phyloP scores from a whole-genome alignment of 92 coral and sea anemone species.

The Bergia sp. region DNA sequence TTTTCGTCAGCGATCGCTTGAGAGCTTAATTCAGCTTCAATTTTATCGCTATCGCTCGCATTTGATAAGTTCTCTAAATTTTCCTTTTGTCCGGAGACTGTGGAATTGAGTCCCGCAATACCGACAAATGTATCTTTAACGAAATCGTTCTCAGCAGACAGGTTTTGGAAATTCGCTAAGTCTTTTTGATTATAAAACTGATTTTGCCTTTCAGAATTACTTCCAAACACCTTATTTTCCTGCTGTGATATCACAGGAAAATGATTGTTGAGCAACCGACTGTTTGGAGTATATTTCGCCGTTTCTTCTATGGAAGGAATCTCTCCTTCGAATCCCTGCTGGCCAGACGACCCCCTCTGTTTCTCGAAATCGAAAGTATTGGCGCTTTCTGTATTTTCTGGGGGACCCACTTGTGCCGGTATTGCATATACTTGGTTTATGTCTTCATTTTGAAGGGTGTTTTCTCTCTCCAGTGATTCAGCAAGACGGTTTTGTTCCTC shows the following conservation, averaged over 20 bases:
- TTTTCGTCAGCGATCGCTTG: slow-evolving; percentile 1
- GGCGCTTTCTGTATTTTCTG: neutral
- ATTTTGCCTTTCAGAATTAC: neutral
- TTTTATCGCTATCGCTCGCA: neutral
- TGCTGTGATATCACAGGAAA: neutral
- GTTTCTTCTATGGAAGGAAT: neutral
- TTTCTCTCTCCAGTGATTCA: slow-evolving; percentile 29
- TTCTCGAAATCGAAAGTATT: neutral
- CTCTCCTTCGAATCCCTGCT: slow-evolving; percentile 34
- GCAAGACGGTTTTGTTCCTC: slow-evolving; percentile 36
- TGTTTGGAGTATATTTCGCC: neutral
- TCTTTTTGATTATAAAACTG: neutral
- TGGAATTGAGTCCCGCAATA: slow-evolving; percentile 26
- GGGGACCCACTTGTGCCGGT: neutral
- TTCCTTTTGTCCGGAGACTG: neutral
- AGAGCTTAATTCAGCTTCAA: slow-evolving; percentile 29
- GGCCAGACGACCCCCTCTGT: neutral
- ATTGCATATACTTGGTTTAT: slow-evolving; percentile 2
- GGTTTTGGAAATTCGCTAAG: neutral
- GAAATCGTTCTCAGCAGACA: neutral
- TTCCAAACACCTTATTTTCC: neutral
- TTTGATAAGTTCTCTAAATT: neutral
- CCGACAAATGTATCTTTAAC: slow-evolving; percentile 22
- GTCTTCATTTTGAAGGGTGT: slow-evolving; percentile 31
- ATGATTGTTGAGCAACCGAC: neutral